Evolutionary conservation across 2,888 invertebrate genomes (phyloP), one percentile per base, ranked within the genome.

Genomic region (Epistrophe grossulariae): DNA sequence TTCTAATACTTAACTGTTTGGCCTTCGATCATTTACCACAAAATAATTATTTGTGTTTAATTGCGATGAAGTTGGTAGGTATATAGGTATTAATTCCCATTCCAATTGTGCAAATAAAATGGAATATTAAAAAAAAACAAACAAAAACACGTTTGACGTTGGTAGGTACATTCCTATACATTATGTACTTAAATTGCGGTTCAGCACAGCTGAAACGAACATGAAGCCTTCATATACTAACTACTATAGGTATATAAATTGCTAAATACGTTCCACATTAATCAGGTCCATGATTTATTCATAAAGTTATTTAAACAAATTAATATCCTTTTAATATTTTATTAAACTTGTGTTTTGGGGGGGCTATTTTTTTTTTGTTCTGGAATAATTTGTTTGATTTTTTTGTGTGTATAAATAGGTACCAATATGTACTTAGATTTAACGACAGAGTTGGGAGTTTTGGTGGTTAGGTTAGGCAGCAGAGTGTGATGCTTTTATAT

Each of bases 231-330:
- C 9, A n/a, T n/a, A n/a, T 31, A 7, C 24, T 35, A 6, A 64
- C 17, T 17, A n/a, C n/a, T n/a, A n/a, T n/a, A n/a, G n/a, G n/a
- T n/a, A n/a, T n/a, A 62, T 43, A 62, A 0, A 9, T 13, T 19
- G 1, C 8, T 15, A n/a, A n/a, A 24, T 55, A 31, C 45, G 19
- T 35, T 71, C n/a, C 31, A 48, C 48, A 79, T 71, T 72, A 72
- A 79, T 64, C 57, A 77, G 59, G 45, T 79, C 13, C 10, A 45
- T 72, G 57, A 79, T 72, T 79, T 79, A 72, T 72, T 72, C 57
- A 72, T 72, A 57, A 24, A 60, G 57, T 72, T 38, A 17, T 66
- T 79, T 72, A 55, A 64, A 79, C 7, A 79, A 79, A 43, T 15
- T 17, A 52, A 79, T 64, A 57, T 68, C 62, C 62, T 48, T 72